Base-by-base conservation (phyloP, 2,888 invertebrate genomes). In the Mesochorus sp. region DNA sequence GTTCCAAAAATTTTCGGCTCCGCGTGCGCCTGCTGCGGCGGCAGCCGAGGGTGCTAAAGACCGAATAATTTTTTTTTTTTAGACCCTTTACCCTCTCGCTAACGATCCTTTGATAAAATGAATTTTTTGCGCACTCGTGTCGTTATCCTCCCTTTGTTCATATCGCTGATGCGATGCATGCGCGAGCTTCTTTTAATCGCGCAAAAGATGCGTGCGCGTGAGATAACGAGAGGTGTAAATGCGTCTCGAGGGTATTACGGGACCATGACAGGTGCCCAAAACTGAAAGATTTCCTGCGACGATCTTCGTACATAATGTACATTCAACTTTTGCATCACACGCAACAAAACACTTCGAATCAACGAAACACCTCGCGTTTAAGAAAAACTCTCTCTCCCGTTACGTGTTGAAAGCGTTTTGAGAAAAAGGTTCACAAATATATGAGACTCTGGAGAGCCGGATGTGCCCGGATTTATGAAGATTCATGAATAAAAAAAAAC, bases 181-280 rank as follows among this genome's bases (percentile, higher is more conserved):
- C n/a, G n/a, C 12, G 42, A 19, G 34, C 19, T n/a, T 3, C 12
- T 44, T 66, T 59, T 42, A 34, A 64, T 71, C 49, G 24, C 44
- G 5, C 47, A 55, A 59, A 59, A 66, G 72, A 8, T 51, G 34
- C 47, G 8, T 39, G 21, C 31, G 17, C 55, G 31, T 24, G 14
- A 64, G 67, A 14, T 28, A 26, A 64, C 42, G 39, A 44, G 31
- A 42, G 21, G 42, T 34, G 14, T 44, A 59, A 28, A 53, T 68
- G 8, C 3, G 14, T 59, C 49, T 61, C 4, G 61, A 64, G 55
- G 47, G 34, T 53, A 79, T 82, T 85, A 84, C 81, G 84, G 83
- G 78, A 85, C 80, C 80, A 61, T 67, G 73, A 77, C 87, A 86
- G 87, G 84, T 87, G 85, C 62, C 80, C 74, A 76, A 19, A n/a